These are phyloP conservation scores for Oreotrochilus melanogaster DNA, from an alignment of 2,113 vertebrate genomes.

Conservation along the genomic window DNA sequence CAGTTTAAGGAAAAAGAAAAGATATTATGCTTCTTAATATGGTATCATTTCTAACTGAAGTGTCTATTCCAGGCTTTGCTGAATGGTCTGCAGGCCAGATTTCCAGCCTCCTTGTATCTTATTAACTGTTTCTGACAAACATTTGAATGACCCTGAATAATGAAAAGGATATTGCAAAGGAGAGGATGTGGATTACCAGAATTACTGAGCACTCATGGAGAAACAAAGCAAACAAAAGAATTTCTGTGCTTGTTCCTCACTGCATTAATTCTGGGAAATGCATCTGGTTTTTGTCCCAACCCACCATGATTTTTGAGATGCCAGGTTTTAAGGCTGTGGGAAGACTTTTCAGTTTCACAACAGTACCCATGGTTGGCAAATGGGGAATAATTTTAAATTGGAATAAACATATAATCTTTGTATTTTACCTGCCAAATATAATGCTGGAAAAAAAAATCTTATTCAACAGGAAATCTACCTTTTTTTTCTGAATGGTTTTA, in stretches of 20 bases:
- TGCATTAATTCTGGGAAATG: background rate
- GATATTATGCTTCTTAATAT: background rate
- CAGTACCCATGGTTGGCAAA: background rate
- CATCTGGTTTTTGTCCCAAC: background rate
- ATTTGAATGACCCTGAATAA: background rate
- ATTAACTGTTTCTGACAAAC: background rate
- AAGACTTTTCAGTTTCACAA: slow-evolving; percentile 8
- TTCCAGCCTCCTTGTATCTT: background rate
- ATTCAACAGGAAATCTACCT: background rate
- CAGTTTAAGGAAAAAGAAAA: background rate
- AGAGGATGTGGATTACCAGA: background rate
- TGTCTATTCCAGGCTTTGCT: background rate
- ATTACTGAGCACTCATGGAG: background rate
- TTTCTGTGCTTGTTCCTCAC: background rate
- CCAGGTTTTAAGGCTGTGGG: background rate
- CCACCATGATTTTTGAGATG: background rate
- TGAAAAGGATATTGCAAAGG: background rate
- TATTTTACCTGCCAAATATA: slow-evolving; percentile 9
- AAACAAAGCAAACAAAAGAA: background rate
- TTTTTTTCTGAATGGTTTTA: slow-evolving; percentile 3
- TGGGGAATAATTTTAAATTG: background rate
- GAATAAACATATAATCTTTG: background rate
- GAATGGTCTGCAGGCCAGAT: background rate
- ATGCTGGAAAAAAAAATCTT: background rate
- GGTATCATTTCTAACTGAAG: background rate